Conservation (phyloP, 2,797 vertebrate genomes). For the Bufotes viridis region DNA sequence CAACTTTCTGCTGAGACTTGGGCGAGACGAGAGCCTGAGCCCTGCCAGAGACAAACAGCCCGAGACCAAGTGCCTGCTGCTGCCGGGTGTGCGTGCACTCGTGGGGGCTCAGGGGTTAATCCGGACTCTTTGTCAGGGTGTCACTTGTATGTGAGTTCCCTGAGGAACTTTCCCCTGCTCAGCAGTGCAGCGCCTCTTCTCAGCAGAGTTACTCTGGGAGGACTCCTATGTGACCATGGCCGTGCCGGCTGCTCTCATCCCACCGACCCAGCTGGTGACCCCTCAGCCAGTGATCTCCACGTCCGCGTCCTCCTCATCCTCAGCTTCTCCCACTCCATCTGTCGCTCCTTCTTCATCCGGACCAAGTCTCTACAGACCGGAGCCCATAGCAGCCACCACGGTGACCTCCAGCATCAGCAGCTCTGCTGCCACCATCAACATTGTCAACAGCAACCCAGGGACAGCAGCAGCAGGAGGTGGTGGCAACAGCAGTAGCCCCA, state of each 20-base stretch:
- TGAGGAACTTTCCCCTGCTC: conserved; percentile 64
- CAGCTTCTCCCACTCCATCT: conserved; percentile 81
- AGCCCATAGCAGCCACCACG: conserved; percentile 79
- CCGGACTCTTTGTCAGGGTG: conserved; percentile 64
- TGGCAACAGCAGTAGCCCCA: conserved; percentile 64
- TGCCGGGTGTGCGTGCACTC: conserved; percentile 53
- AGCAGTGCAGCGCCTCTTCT: neutral
- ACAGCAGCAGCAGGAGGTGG: conserved; percentile 70
- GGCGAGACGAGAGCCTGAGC: conserved; percentile 78
- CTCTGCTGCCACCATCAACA: conserved; percentile 71
- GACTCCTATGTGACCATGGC: conserved; percentile 91
- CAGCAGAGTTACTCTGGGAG: conserved; percentile 19
- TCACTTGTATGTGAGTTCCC: conserved; percentile 53
- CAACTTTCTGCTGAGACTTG: conserved; percentile 80
- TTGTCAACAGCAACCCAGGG: conserved; percentile 71
- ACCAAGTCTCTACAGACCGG: conserved; percentile 86
- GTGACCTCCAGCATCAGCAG: conserved; percentile 75
- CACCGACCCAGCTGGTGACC: conserved; percentile 87
- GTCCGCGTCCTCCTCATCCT: conserved; percentile 88
- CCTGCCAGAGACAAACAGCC: conserved; percentile 60
- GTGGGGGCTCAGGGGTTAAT: conserved; percentile 21
- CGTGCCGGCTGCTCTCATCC: conserved; percentile 95
- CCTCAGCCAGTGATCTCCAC: conserved; percentile 82
- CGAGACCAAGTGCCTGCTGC: neutral
- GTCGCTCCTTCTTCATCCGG: conserved; percentile 81